These are phyloP conservation scores for Sprattus sprattus DNA, from an alignment of 2,113 vertebrate species.

Conservation along the genomic window DNA sequence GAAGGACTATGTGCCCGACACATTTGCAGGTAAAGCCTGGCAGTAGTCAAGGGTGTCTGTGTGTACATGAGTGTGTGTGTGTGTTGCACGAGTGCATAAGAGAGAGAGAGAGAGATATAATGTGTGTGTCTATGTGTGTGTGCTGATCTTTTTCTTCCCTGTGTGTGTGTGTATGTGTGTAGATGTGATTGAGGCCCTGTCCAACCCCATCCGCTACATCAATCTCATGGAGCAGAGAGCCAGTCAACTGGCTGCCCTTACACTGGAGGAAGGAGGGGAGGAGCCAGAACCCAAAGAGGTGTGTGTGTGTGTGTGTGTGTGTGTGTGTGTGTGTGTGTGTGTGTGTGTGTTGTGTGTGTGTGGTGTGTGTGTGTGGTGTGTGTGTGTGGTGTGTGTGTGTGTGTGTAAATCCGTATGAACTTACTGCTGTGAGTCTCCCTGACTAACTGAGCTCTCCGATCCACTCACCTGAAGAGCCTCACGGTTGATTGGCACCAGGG, in stretches of 20 bases:
- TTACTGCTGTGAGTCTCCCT: neutral
- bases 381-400: neutral
- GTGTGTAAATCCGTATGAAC: neutral
- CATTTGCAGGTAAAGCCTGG: conserved; percentile 82
- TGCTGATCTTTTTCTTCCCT: neutral
- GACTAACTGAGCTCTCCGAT: neutral
- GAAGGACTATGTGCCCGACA: conserved; percentile 97
- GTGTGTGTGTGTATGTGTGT: conserved; percentile 11
- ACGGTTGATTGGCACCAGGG: neutral
- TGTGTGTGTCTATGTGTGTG: neutral
- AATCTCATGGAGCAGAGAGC: conserved; percentile 98
- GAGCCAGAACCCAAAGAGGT: conserved; percentile 91
- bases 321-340: conserved; percentile 31
- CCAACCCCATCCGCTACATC: conserved; percentile 96
- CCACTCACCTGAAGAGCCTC: neutral
- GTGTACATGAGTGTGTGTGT: conserved; percentile 73
- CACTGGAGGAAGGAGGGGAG: conserved; percentile 92
- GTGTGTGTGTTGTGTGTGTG: conserved; percentile 17
- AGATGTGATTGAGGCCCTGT: conserved; percentile 97
- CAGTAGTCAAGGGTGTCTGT: conserved; percentile 73
- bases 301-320: conserved; percentile 38
- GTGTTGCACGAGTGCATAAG: conserved; percentile 77
- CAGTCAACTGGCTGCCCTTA: conserved; percentile 90
- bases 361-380: conserved; percentile 26
- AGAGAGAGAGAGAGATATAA: too few species aligned